These are phyloP conservation scores for Pelvicachromis taeniatus DNA, from an alignment of 2,113 vertebrate species.

Conservation along the genomic window DNA sequence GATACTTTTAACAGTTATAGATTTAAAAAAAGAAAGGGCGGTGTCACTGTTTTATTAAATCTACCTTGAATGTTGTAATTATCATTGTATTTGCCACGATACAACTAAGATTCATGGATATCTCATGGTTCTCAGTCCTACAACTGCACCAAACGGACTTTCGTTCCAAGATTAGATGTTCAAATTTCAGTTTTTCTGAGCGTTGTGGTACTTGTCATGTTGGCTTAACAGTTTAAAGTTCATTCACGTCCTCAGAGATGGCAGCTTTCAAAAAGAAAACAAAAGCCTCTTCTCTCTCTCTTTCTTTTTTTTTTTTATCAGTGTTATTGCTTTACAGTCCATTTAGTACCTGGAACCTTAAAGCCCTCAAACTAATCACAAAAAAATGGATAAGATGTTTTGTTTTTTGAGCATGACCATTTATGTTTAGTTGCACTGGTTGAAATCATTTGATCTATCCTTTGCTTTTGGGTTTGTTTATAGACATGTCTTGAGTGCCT, in stretches of 20 bases:
- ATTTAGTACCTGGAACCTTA: background rate
- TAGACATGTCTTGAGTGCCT: constrained; percentile 27
- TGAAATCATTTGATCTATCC: background rate
- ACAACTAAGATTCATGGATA: background rate
- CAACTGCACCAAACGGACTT: background rate
- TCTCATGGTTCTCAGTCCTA: background rate
- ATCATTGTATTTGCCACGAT: background rate
- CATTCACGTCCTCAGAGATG: background rate
- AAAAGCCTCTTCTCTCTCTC: background rate
- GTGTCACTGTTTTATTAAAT: background rate
- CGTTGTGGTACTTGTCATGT: background rate
- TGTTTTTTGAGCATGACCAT: background rate
- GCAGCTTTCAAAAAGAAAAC: background rate
- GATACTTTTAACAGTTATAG: background rate
- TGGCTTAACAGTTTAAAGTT: background rate
- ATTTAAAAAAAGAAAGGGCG: background rate
- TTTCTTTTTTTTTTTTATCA: background rate
- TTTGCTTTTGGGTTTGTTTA: constrained; percentile 45
- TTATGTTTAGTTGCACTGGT: background rate
- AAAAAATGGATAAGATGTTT: background rate
- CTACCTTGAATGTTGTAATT: too few species aligned
- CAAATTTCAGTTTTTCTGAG: background rate
- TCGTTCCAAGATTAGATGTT: background rate
- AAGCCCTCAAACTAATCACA: background rate
- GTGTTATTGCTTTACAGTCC: background rate